Conservation (phyloP, 2,113 vertebrate species). For the Gopherus flavomarginatus region DNA sequence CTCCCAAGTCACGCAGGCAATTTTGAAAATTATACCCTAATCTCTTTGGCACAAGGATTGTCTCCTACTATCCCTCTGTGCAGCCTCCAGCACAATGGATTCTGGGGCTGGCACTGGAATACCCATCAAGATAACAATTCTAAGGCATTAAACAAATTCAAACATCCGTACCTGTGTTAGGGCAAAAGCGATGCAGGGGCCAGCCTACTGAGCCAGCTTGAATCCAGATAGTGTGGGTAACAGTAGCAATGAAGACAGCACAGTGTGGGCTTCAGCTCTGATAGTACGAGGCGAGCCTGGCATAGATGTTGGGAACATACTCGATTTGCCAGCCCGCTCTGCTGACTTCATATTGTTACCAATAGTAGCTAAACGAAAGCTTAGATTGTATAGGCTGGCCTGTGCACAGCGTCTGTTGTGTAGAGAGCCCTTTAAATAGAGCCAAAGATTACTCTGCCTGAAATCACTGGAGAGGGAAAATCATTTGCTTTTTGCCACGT, state of each 20-base stretch:
- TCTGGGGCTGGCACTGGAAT: not conserved
- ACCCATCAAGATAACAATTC: not conserved
- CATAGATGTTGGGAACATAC: not conserved
- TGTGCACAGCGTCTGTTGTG: not conserved
- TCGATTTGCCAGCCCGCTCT: not conserved
- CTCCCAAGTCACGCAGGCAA: not conserved
- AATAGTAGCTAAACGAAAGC: not conserved
- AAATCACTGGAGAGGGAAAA: not conserved
- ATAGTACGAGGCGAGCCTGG: too few relatives aligned
- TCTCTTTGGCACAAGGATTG: not conserved
- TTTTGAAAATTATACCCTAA: not conserved
- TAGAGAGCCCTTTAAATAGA: not conserved
- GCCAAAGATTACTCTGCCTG: not conserved
- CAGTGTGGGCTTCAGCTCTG: not conserved
- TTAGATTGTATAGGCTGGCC: not conserved
- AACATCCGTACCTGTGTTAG: not conserved
- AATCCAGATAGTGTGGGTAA: not conserved
- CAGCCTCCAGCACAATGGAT: not conserved
- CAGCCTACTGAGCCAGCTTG: not conserved
- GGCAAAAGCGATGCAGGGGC: not conserved
- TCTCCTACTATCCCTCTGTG: not conserved
- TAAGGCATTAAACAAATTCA: not conserved
- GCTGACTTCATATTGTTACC: not conserved
- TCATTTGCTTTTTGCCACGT: not conserved
- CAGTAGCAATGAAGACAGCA: not conserved